Evolutionary conservation across 2,888 invertebrate species (phyloP).

Genomic region (Willowsia nigromaculata): DNA sequence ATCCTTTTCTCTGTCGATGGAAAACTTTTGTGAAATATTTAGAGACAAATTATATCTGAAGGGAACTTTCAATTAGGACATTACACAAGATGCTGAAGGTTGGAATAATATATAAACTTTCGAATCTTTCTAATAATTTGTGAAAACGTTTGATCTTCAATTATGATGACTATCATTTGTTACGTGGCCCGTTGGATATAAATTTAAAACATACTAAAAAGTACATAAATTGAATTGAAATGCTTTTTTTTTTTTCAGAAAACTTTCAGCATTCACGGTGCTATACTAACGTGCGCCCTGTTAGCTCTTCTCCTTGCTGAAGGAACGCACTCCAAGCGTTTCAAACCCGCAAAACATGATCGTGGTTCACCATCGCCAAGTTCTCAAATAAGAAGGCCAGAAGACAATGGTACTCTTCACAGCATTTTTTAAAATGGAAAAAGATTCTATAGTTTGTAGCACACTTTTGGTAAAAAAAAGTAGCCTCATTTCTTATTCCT

Average conservation of each 20-base stretch:
- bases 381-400: conserved; percentile 21
- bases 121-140: too few species aligned
- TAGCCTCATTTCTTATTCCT: background rate
- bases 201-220: too few species aligned
- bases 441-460: too few species aligned
- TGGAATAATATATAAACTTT: background rate
- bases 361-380: background rate
- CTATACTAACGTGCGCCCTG: background rate
- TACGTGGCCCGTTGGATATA: too few species aligned
- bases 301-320: background rate
- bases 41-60: background rate
- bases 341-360: conserved; percentile 25
- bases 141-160: too few species aligned
- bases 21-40: background rate
- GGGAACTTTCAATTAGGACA: background rate
- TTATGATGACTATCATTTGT: too few species aligned
- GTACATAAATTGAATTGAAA: background rate
- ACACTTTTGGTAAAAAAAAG: too few species aligned
- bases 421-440: too few species aligned
- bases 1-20: background rate
- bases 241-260: background rate
- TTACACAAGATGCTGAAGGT: conserved; percentile 14
- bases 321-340: conserved; percentile 2
- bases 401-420: conserved; percentile 51
- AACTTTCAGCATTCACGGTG: conserved; percentile 18